phyloP scores from a whole-genome alignment of 1,140 invertebrate species.

The Amyelois transitella region DNA sequence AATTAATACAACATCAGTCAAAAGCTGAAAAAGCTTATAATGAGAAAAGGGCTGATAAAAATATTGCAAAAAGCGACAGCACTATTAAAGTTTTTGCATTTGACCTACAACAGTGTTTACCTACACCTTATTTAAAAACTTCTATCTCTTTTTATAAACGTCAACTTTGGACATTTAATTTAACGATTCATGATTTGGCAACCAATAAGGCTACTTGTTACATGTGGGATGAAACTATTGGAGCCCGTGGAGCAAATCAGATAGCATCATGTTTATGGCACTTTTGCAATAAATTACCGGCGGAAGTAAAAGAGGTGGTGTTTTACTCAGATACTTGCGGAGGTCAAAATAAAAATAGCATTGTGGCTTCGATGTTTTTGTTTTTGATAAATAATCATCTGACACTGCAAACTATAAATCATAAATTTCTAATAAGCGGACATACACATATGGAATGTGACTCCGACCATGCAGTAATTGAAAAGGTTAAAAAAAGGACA shows the following conservation, averaged over 20 bases:
- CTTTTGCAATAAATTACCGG: slow-evolving; percentile 14
- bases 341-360: no score
- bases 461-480: no score
- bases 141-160: slow-evolving; percentile 25
- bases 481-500: no score
- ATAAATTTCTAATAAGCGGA: no score
- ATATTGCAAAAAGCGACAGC: not conserved
- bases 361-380: no score
- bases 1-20: slow-evolving; percentile 1
- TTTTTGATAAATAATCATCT: no score
- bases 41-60: slow-evolving; percentile 3
- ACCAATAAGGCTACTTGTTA: slow-evolving; percentile 31
- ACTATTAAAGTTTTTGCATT: not conserved
- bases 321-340: no score
- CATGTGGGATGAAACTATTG: slow-evolving; percentile 50
- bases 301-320: not conserved
- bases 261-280: slow-evolving; percentile 37
- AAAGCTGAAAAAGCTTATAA: slow-evolving; percentile 5
- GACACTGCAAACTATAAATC: no score
- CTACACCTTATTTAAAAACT: slow-evolving; percentile 5
- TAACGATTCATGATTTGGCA: slow-evolving; percentile 44
- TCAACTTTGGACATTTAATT: slow-evolving; percentile 47
- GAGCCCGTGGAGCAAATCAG: slow-evolving; percentile 39
- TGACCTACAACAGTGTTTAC: slow-evolving; percentile 9
- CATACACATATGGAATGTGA: no score